Evolutionary conservation across 1,140 invertebrate genomes (phyloP).

Genomic region (Nebria ingens): DNA sequence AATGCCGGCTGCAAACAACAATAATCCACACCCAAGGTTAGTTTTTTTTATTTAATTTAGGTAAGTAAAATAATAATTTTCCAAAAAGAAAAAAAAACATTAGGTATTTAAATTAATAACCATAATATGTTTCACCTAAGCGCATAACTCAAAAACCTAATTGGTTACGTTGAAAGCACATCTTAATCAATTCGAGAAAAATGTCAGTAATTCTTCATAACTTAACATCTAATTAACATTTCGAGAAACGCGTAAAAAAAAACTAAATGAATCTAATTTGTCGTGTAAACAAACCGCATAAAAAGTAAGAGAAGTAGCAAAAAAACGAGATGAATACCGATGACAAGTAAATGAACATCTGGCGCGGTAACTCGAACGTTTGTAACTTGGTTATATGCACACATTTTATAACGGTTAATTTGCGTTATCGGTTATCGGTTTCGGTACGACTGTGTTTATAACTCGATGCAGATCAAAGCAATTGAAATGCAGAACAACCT

Average conservation of each 20-base stretch:
- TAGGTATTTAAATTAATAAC: neutral
- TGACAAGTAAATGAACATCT: neutral
- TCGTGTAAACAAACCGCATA: neutral
- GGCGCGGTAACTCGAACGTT: no score
- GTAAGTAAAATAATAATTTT: neutral
- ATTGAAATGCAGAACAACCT: neutral
- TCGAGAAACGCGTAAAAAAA: neutral
- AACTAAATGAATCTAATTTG: neutral
- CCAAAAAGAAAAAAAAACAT: neutral
- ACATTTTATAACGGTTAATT: neutral
- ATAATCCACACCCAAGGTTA: constrained; percentile 25
- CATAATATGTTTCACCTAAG: no score
- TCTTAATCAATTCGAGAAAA: neutral
- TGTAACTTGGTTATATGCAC: no score
- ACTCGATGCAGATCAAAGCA: neutral
- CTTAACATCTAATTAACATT: neutral
- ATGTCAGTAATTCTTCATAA: neutral
- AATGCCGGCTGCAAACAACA: constrained; percentile 28
- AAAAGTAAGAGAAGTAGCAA: no score
- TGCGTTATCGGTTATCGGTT: neutral
- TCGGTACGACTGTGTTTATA: neutral
- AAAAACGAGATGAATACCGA: no score
- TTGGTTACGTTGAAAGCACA: neutral
- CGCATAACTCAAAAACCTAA: neutral
- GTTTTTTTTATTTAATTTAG: constrained; percentile 3